phyloP scores from a whole-genome alignment of 2,113 vertebrate species.

The Alligator mississippiensis region DNA sequence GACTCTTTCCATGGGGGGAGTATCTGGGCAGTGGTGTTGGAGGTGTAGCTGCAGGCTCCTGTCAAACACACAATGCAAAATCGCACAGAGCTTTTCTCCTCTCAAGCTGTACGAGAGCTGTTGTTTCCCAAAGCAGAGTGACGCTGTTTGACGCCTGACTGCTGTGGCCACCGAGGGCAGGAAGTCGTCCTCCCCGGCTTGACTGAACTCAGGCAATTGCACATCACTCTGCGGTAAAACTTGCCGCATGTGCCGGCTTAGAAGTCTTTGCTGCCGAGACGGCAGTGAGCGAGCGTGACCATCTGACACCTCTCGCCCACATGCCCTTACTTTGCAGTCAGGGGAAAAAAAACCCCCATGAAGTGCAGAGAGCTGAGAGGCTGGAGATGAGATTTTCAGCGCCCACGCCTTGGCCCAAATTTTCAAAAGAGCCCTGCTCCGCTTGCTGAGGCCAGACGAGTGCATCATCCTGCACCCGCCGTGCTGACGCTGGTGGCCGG shows the following conservation, averaged over 20 bases:
- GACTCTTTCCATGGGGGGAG: background rate
- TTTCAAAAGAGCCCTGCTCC: background rate
- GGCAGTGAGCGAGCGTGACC: background rate
- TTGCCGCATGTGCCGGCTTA: fast-evolving
- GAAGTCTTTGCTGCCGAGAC: background rate
- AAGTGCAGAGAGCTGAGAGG: background rate
- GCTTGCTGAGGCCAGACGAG: background rate
- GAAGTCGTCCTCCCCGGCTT: fast-evolving
- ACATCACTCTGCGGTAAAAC: background rate
- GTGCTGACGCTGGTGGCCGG: background rate
- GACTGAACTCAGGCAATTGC: background rate
- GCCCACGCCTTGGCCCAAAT: background rate
- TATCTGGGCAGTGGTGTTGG: background rate
- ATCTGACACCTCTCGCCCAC: background rate
- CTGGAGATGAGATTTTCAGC: background rate
- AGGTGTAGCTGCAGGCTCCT: background rate
- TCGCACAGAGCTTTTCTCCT: fast-evolving
- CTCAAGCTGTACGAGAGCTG: fast-evolving
- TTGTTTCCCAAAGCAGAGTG: fast-evolving
- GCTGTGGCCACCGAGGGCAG: background rate
- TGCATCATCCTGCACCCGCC: background rate
- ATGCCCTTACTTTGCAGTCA: fast-evolving
- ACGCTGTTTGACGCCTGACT: background rate
- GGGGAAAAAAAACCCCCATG: fast-evolving
- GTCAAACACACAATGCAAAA: background rate